Conservation (phyloP, 2,797 vertebrate species). For the Spinus olivaceus region DNA sequence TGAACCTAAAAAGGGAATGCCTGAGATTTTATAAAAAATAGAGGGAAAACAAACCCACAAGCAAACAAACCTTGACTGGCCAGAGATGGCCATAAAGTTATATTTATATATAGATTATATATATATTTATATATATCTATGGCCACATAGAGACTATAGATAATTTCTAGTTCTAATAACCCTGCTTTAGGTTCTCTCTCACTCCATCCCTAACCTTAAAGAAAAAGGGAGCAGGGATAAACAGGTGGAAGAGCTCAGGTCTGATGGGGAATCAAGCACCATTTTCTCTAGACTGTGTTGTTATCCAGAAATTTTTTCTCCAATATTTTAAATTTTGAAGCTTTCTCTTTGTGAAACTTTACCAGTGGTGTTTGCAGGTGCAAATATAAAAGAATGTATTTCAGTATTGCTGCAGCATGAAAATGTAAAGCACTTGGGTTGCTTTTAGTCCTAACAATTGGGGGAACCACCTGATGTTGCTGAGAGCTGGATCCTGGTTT, state of each 20-base stretch:
- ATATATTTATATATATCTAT: too few relatives aligned
- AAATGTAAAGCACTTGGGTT: not conserved
- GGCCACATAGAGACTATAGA: rapidly evolving
- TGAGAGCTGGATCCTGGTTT: not conserved
- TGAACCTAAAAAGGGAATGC: not conserved
- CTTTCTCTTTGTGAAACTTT: not conserved
- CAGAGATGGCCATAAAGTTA: not conserved
- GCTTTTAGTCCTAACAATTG: not conserved
- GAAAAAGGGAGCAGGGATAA: not conserved
- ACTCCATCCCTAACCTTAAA: not conserved
- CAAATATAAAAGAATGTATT: not conserved
- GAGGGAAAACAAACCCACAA: not conserved
- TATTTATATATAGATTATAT: too few relatives aligned
- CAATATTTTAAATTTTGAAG: not conserved
- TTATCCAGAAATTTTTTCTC: not conserved
- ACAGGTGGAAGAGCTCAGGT: not conserved
- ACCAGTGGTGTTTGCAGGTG: not conserved
- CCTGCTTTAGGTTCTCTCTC: not conserved
- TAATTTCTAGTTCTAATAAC: not conserved
- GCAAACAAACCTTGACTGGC: not conserved
- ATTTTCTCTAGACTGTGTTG: not conserved
- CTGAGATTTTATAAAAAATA: not conserved
- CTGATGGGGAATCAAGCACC: not conserved
- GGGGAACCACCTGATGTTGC: not conserved
- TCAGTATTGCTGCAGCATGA: not conserved